phyloP scores from a whole-genome alignment of 2,113 vertebrate genomes.

The Leptobrachium leishanense region DNA sequence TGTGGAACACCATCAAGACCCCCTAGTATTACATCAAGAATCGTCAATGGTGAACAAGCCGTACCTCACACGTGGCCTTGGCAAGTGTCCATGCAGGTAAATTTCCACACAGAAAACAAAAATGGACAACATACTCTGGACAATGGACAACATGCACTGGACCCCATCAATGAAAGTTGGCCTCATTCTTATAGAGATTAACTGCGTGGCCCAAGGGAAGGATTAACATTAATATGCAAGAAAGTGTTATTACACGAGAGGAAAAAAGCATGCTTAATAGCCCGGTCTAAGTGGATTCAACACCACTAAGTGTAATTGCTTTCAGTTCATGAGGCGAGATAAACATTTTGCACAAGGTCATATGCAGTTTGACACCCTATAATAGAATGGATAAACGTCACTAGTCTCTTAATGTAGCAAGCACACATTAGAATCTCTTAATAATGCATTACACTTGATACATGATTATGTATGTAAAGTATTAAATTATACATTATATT shows the following conservation, averaged over 20 bases:
- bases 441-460: not conserved
- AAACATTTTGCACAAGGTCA: slow-evolving; percentile 14
- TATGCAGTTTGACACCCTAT: not conserved
- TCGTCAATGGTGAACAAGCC: slow-evolving; percentile 71
- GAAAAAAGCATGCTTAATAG: slow-evolving; percentile 12
- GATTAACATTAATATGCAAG: slow-evolving; percentile 16
- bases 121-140: not conserved
- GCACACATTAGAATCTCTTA: not conserved
- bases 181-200: not conserved
- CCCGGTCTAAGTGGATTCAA: slow-evolving; percentile 1
- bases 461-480: no score
- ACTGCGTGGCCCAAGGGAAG: not conserved
- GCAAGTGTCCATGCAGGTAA: slow-evolving; percentile 78
- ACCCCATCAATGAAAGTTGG: not conserved
- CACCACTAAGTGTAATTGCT: slow-evolving; percentile 24
- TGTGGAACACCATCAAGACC: slow-evolving; percentile 65
- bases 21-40: slow-evolving; percentile 60
- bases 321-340: slow-evolving; percentile 3
- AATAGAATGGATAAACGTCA: not conserved
- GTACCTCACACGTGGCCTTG: slow-evolving; percentile 72
- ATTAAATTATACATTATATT: no score
- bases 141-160: not conserved
- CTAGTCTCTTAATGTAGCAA: not conserved
- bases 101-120: not conserved
- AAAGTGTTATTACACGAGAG: not conserved